A percentile compares a stretch with the other conserved stretches of the same genome.
These are phyloP conservation scores for Chelidonichthys spinosus DNA, from an alignment of 2,797 vertebrate species.

Conservation along the genomic window DNA sequence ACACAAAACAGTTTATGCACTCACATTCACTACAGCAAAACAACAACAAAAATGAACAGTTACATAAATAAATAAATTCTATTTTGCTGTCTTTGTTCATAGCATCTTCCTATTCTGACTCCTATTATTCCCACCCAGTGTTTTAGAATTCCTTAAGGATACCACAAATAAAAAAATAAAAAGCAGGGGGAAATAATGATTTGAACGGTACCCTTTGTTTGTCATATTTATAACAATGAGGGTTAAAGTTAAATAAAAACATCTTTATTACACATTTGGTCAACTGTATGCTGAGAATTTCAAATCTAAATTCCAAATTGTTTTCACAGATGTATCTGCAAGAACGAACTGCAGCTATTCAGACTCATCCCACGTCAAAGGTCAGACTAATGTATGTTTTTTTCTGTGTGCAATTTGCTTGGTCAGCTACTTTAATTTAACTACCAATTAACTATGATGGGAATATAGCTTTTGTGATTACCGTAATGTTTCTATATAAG, in stretches of 20 bases:
- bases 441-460: background rate
- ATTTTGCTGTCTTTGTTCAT: background rate
- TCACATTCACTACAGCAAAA: background rate
- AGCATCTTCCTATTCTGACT: too few relatives aligned
- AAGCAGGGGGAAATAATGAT: too few relatives aligned
- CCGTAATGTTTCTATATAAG: background rate
- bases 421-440: background rate
- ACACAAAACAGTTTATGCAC: background rate
- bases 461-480: background rate
- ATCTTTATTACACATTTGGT: background rate
- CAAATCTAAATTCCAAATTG: slow-evolving; percentile 27
- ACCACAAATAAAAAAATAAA: too few relatives aligned
- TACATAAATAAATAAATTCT: too few relatives aligned
- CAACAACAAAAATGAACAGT: too few relatives aligned
- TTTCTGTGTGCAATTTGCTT: background rate
- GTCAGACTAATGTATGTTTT: slow-evolving; percentile 79
- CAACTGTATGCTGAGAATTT: background rate
- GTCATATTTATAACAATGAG: background rate
- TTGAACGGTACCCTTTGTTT: too few relatives aligned
- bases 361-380: slow-evolving; percentile 89
- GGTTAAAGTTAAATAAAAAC: background rate
- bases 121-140: too few relatives aligned
- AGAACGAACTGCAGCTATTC: slow-evolving; percentile 86
- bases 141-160: too few relatives aligned
- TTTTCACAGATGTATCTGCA: slow-evolving; percentile 88